Conservation (phyloP, 1,140 invertebrate species). For the Drosophila lowei region DNA sequence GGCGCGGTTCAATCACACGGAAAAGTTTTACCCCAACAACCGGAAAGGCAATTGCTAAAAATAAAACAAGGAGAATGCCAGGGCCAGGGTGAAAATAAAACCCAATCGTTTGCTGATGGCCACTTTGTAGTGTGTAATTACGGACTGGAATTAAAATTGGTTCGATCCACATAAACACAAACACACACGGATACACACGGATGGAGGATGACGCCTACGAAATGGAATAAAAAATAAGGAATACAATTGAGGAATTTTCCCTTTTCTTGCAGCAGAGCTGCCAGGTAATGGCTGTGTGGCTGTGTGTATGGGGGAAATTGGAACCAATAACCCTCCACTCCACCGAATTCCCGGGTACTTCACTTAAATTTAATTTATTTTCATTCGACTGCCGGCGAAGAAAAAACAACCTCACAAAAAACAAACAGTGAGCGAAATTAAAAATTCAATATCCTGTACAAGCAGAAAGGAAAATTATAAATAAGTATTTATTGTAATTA, state of each 20-base stretch:
- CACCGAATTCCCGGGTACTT: constrained; percentile 5
- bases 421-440: constrained; percentile 58
- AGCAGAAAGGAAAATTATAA: constrained; percentile 73
- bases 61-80: constrained; percentile 26
- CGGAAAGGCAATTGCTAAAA: constrained; percentile 19
- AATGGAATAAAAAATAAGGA: constrained; percentile 25
- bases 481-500: constrained; percentile 80
- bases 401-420: neutral
- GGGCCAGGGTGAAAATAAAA: constrained; percentile 38
- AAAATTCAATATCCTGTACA: constrained; percentile 79
- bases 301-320: neutral
- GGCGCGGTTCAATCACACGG: constrained; percentile 34
- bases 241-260: constrained; percentile 1
- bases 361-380: constrained; percentile 62
- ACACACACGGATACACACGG: constrained; percentile 9
- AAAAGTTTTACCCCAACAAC: constrained; percentile 18
- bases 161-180: constrained; percentile 33
- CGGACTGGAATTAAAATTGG: constrained; percentile 70
- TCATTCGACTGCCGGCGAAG: constrained; percentile 13
- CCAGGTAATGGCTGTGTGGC: neutral
- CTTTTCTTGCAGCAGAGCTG: constrained; percentile 3
- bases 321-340: neutral
- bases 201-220: neutral
- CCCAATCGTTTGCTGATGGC: constrained; percentile 36
- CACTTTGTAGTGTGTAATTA: constrained; percentile 69